Percentiles rank a stretch among this genome's conserved stretches.
Conservation (phyloP, 2,113 vertebrate species). For the Albula goreensis region DNA sequence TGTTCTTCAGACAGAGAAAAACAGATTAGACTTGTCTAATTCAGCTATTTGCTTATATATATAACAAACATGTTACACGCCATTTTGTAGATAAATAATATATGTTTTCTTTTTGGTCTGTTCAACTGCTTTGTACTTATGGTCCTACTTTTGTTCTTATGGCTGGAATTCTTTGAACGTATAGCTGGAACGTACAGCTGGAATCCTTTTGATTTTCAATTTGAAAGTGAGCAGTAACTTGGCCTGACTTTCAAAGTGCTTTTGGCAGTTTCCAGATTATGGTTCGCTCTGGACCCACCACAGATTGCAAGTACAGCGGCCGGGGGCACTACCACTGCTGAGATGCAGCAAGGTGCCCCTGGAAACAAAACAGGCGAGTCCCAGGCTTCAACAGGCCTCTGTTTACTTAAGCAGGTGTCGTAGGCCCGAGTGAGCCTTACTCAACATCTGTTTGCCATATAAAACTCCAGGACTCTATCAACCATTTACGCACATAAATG, state of each 20-base stretch:
- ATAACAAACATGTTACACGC: background rate
- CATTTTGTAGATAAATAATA: constrained; percentile 24
- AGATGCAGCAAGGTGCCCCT: constrained; percentile 63
- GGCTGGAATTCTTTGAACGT: constrained; percentile 24
- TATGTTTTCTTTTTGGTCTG: constrained; percentile 5
- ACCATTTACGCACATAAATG: constrained; percentile 61
- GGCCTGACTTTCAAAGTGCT: constrained; percentile 71
- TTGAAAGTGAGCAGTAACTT: constrained; percentile 67
- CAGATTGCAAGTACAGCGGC: constrained; percentile 61
- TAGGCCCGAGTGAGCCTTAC: constrained; percentile 33
- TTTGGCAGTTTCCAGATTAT: constrained; percentile 53
- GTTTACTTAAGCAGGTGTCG: constrained; percentile 76
- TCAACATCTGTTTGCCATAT: constrained; percentile 73
- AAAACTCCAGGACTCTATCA: constrained; percentile 68
- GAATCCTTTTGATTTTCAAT: constrained; percentile 55
- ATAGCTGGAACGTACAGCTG: no score
- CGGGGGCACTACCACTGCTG: constrained; percentile 52
- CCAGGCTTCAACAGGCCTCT: constrained; percentile 63
- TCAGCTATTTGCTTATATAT: no score
- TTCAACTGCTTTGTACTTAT: background rate
- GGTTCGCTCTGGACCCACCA: constrained; percentile 68
- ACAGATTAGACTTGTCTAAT: background rate
- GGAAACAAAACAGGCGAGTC: constrained; percentile 56
- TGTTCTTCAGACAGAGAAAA: background rate
- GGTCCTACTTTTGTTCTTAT: constrained; percentile 1